phyloP scores from a whole-genome alignment of 2,888 invertebrate species.

The Epinotia bilunana region DNA sequence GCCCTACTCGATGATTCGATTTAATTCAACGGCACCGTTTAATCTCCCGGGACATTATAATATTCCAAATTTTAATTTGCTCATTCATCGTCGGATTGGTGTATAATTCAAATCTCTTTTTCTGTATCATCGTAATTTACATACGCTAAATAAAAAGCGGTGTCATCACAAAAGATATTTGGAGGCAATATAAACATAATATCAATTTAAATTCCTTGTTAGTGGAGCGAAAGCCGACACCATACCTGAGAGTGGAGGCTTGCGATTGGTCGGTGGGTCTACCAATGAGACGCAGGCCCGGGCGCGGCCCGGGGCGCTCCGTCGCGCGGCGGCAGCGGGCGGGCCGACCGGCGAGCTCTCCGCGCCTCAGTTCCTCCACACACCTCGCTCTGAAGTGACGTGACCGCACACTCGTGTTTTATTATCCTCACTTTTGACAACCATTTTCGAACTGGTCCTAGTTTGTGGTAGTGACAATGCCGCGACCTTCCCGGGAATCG shows the following conservation, averaged over 20 bases:
- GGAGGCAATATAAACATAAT: conserved; percentile 85
- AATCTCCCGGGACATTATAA: conserved; percentile 50
- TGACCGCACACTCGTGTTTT: conserved; percentile 64
- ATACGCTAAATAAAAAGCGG: conserved; percentile 84
- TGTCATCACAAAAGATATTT: conserved; percentile 85
- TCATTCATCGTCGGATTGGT: conserved; percentile 76
- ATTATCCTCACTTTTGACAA: conserved; percentile 53
- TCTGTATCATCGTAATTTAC: conserved; percentile 83
- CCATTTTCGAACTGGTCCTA: conserved; percentile 48
- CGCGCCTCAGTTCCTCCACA: conserved; percentile 79
- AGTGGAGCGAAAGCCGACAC: conserved; percentile 84
- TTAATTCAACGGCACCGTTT: conserved; percentile 20
- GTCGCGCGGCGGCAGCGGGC: conserved; percentile 58
- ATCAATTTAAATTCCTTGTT: conserved; percentile 85
- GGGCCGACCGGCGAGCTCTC: conserved; percentile 60
- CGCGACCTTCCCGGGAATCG: conserved; percentile 96
- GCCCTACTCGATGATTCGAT: conserved; percentile 13
- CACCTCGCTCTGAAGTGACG: conserved; percentile 76
- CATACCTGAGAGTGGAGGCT: conserved; percentile 73
- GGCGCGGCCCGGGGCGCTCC: conserved; percentile 47
- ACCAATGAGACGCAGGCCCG: conserved; percentile 62
- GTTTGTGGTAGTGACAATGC: conserved; percentile 87
- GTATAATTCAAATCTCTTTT: conserved; percentile 82
- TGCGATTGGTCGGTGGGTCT: conserved; percentile 62
- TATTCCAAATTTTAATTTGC: conserved; percentile 72